These are phyloP conservation scores for Allygus modestus DNA, from an alignment of 2,888 invertebrate genomes.

Conservation along the genomic window DNA sequence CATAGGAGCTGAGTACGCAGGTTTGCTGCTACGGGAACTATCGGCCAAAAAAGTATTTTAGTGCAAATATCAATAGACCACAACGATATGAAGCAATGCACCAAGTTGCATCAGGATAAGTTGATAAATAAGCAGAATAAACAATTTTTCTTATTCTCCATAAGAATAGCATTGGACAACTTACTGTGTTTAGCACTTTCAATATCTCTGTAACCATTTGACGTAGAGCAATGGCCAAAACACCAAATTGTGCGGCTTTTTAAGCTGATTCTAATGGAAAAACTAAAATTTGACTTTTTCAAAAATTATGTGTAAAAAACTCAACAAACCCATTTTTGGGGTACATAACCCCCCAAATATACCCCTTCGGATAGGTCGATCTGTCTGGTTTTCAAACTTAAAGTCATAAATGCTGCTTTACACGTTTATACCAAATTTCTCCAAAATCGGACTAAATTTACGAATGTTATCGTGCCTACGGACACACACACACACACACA, in stretches of 20 bases:
- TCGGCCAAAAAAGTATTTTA: not conserved
- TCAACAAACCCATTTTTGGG: not conserved
- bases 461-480: not conserved
- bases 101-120: no score
- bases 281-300: not conserved
- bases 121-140: not conserved
- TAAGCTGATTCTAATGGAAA: not conserved
- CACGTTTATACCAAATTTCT: not conserved
- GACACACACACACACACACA: not conserved
- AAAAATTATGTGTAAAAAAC: not conserved
- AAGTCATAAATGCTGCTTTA: not conserved
- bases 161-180: not conserved
- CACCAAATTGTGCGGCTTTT: not conserved
- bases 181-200: not conserved
- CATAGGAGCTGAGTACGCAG: not conserved
- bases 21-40: not conserved
- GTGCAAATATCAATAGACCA: not conserved
- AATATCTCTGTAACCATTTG: not conserved
- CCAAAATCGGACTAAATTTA: not conserved
- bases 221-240: not conserved
- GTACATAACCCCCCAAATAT: not conserved
- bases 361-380: not conserved
- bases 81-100: not conserved
- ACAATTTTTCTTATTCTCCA: not conserved
- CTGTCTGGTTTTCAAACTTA: not conserved